Conservation (phyloP, 2,888 invertebrate genomes). For the Hypselothyrea guttata region DNA sequence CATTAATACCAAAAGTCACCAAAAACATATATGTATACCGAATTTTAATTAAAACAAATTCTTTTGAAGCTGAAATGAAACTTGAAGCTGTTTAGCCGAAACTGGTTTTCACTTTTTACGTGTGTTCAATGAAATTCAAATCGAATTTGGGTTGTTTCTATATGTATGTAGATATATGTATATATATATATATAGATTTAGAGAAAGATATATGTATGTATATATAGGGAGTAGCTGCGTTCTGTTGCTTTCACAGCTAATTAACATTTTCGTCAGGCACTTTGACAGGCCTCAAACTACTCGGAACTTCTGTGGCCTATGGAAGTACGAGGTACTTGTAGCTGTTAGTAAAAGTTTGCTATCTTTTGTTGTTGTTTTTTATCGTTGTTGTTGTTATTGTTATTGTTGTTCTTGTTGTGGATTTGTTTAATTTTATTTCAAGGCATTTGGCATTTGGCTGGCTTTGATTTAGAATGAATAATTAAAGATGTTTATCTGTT, state of each 20-base stretch:
- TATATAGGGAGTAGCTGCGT: background rate
- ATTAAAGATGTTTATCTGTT: constrained; percentile 67
- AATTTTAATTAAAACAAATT: constrained; percentile 40
- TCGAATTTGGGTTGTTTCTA: constrained; percentile 5
- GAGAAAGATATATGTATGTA: background rate
- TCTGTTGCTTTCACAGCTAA: constrained; percentile 32
- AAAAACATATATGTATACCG: constrained; percentile 8
- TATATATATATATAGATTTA: constrained; percentile 8
- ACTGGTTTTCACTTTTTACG: constrained; percentile 30
- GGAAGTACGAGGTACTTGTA: background rate
- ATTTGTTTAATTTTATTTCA: too few species aligned
- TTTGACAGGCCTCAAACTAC: constrained; percentile 4
- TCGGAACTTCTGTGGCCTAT: background rate
- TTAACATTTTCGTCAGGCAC: constrained; percentile 41
- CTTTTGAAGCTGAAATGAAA: constrained; percentile 25
- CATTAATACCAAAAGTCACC: background rate
- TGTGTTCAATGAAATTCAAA: constrained; percentile 24
- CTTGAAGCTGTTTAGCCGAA: constrained; percentile 6
- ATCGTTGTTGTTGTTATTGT: background rate
- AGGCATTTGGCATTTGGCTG: constrained; percentile 55
- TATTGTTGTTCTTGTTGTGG: constrained; percentile 13
- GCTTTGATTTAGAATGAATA: constrained; percentile 69
- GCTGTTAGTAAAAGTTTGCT: background rate
- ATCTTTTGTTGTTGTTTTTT: background rate
- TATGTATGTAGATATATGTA: background rate